Conservation (phyloP, 2,113 vertebrate genomes). For the Notarius quadriscutis region DNA sequence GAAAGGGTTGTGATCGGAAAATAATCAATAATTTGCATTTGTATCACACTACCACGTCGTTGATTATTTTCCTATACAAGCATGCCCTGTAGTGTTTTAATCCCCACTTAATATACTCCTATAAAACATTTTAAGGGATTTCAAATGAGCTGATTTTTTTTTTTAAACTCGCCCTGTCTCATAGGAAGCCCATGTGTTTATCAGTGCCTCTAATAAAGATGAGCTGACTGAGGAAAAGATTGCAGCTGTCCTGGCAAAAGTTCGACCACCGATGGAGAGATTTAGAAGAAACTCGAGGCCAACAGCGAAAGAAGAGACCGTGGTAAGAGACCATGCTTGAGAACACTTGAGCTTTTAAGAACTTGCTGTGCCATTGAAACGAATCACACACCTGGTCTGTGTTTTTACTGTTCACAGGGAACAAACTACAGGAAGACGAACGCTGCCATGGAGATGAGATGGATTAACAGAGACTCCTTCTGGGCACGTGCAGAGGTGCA, state of each 20-base stretch:
- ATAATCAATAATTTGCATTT: background rate
- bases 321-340: conserved; percentile 64
- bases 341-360: background rate
- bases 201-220: conserved; percentile 67
- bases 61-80: background rate
- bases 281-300: conserved; percentile 66
- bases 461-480: conserved; percentile 81
- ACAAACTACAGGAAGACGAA: conserved; percentile 87
- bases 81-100: background rate
- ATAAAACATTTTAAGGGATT: background rate
- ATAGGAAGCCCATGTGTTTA: conserved; percentile 73
- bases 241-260: conserved; percentile 62
- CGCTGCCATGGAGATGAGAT: conserved; percentile 81
- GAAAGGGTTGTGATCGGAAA: background rate
- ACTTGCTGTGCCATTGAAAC: background rate
- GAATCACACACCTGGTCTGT: background rate
- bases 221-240: conserved; percentile 75
- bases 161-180: background rate
- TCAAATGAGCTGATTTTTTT: background rate
- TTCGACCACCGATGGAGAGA: conserved; percentile 63
- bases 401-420: conserved; percentile 66
- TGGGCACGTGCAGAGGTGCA: conserved; percentile 84
- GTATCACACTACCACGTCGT: background rate
- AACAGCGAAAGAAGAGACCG: conserved; percentile 70
- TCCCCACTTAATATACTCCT: background rate